Percentiles rank a stretch among this genome's conserved stretches.
Evolutionary conservation across 1,140 invertebrate genomes (phyloP).

Genomic region (Dinoponera quadriceps): DNA sequence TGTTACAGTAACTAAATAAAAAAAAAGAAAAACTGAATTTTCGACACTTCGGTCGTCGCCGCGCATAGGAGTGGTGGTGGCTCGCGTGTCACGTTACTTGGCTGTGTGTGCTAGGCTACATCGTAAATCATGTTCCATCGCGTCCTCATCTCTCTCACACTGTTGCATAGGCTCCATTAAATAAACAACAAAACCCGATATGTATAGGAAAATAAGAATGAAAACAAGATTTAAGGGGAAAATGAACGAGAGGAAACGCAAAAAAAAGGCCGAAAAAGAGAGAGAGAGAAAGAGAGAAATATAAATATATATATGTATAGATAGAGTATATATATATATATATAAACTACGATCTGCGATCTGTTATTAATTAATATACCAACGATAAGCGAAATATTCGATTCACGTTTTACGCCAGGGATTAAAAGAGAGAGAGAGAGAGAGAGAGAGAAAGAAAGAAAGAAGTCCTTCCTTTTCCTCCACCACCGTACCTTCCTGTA

Average conservation of each 20-base stretch:
- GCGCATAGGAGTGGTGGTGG: conserved; percentile 37
- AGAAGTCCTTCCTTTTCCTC: neutral
- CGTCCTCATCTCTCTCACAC: conserved; percentile 55
- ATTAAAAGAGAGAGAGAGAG: neutral
- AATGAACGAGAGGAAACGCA: neutral
- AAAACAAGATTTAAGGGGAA: conserved; percentile 1
- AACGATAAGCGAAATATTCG: conserved; percentile 18
- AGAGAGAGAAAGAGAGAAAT: no score
- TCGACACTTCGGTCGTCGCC: conserved; percentile 74
- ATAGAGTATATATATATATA: no score
- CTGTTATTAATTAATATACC: no score
- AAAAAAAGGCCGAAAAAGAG: conserved; percentile 15
- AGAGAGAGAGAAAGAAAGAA: neutral
- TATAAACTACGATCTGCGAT: no score
- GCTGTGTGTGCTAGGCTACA: conserved; percentile 85
- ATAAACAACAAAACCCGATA: conserved; percentile 12
- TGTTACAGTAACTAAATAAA: conserved; percentile 70
- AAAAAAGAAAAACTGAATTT: conserved; percentile 72
- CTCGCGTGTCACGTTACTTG: conserved; percentile 82
- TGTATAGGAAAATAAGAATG: conserved; percentile 42
- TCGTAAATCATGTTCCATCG: conserved; percentile 80
- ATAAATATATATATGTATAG: no score
- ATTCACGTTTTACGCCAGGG: conserved; percentile 46
- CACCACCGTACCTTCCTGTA: no score
- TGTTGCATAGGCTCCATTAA: conserved; percentile 69